These are phyloP conservation scores for Hydractinia echinata DNA, from an alignment of 30 jellyfish, hydroid and myxozoan species.

Conservation along the genomic window DNA sequence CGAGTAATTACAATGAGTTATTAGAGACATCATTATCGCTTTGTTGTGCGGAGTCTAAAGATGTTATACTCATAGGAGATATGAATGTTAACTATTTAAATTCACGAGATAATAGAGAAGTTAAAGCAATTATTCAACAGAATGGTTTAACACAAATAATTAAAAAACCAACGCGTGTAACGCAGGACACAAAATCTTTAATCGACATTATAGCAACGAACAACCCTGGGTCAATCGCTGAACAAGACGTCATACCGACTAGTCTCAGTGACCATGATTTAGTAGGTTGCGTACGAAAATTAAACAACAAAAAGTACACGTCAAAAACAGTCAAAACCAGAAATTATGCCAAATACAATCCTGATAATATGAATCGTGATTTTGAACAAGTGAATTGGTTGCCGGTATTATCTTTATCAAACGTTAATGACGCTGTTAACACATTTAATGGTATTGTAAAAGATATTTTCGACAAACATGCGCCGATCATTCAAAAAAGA, in stretches of 20 bases:
- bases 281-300: constrained; percentile 14
- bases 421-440: not conserved
- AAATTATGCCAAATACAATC: not conserved
- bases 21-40: not conserved
- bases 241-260: not conserved
- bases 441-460: not conserved
- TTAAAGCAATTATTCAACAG: not conserved
- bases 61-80: constrained; percentile 11
- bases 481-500: not conserved
- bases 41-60: constrained; percentile 3
- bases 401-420: constrained; percentile 18
- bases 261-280: constrained; percentile 22
- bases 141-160: not conserved
- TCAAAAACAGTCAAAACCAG: constrained; percentile 11
- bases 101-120: not conserved
- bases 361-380: constrained; percentile 13
- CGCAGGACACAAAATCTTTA: constrained; percentile 18
- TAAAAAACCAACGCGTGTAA: constrained; percentile 16
- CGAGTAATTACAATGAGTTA: not conserved
- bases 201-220: constrained; percentile 24
- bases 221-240: constrained; percentile 1
- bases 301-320: not conserved
- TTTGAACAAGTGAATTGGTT: constrained; percentile 18
- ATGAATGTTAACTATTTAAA: constrained; percentile 1
- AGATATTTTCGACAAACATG: not conserved